A percentile compares a stretch with the other conserved stretches of the same genome.
Conservation (phyloP, 1,140 invertebrate species). For the Agrypnia vestita region DNA sequence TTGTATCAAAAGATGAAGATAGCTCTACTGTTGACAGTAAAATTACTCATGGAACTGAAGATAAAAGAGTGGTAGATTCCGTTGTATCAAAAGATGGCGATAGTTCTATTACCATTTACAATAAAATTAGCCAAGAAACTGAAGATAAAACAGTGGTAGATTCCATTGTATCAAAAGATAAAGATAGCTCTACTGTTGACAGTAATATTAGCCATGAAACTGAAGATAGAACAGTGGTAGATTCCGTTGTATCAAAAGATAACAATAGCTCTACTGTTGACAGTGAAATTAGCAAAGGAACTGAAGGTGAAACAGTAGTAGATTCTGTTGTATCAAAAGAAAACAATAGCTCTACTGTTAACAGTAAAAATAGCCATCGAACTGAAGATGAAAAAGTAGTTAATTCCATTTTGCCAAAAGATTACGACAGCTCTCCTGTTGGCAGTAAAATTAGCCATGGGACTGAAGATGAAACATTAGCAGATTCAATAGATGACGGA, state of each 20-base stretch:
- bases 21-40: neutral
- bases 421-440: neutral
- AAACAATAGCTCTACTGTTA: too few species aligned
- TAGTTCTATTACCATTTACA: too few species aligned
- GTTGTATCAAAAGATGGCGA: neutral
- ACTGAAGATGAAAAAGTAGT: too few species aligned
- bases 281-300: neutral
- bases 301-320: too few species aligned
- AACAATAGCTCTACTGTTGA: neutral
- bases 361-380: too few species aligned
- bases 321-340: too few species aligned
- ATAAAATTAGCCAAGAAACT: too few species aligned
- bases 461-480: too few species aligned
- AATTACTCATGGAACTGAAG: neutral
- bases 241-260: neutral
- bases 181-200: neutral
- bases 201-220: neutral
- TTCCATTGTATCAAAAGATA: too few species aligned
- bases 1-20: neutral
- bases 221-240: neutral
- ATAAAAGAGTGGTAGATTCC: neutral
- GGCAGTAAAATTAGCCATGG: neutral
- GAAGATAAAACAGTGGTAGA: neutral
- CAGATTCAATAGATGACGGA: neutral
- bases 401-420: neutral